Evolutionary conservation across 2,797 vertebrate genomes (phyloP), one percentile per base, ranked within the genome.

Genomic region (Florisuga fusca): DNA sequence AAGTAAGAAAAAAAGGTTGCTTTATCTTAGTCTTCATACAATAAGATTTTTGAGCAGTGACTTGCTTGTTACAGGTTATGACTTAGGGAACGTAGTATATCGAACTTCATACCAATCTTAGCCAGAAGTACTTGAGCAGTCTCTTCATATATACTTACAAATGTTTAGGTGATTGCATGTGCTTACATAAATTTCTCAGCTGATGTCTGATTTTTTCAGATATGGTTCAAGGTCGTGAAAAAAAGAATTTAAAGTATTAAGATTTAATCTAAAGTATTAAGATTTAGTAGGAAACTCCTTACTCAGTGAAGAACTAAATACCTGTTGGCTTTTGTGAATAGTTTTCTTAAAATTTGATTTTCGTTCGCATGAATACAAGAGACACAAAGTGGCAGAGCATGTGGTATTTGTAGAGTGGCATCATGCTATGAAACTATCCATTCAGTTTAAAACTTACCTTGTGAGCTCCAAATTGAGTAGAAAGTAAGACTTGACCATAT

Each of bases 1-100:
- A 99, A 98, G 99, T 99, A 97, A 97, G 97, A 51, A 61, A 43
- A 36, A 83, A 77, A 10, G 51, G 12, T 12, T 61, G 9, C 19
- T 63, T 69, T 62, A 4, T 53, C 31, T 82, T 73, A 38, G 18
- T 14, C 33, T 59, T 16, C 36, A 29, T 75, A 90, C 62, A 83
- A 7, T 79, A 71, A 64, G 25, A 21, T 72, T 83, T 72, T 79
- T 69, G 33, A 77, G 68, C 63, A 34, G 18, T 86, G 26, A 34
- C n/a, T 85, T 83, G 18, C 16, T 84, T 84, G 27, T 67, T 16
- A 18, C 10, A 29, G 33, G 8, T 74, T 74, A 20, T 27, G 14
- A 33, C 45, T 25, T 45, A 16, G 20, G 45, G n/a, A 62, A 45
- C 22, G 27, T 34, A 50, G 27, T 54, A 31, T 73, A 36, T 33